These are phyloP conservation scores for Chelonoidis abingdonii DNA, from an alignment of 2,113 vertebrate species.

Conservation along the genomic window DNA sequence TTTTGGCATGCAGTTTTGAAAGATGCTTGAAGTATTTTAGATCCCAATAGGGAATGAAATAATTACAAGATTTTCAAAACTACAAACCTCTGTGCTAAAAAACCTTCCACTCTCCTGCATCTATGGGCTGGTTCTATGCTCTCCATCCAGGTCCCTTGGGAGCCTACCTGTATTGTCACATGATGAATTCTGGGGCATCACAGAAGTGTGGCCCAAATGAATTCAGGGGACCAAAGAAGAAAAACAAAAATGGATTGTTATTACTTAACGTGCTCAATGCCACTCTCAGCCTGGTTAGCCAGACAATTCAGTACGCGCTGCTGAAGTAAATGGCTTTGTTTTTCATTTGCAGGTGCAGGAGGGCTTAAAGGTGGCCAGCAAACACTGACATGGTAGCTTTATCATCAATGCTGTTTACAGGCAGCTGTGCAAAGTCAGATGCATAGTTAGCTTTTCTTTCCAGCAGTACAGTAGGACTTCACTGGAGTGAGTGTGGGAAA, in stretches of 20 bases:
- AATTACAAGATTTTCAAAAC: neutral
- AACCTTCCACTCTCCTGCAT: neutral
- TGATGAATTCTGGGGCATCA: neutral
- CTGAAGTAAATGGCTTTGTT: slow-evolving; percentile 16
- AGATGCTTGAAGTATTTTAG: neutral
- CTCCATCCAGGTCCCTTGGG: neutral
- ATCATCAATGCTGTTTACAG: slow-evolving; percentile 34
- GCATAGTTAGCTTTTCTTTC: slow-evolving; percentile 20
- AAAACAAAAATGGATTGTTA: neutral
- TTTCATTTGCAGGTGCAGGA: slow-evolving; percentile 40
- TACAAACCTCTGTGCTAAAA: neutral
- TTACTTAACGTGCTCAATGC: neutral
- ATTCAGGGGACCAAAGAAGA: neutral
- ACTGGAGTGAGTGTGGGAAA: neutral
- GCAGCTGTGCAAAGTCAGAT: slow-evolving; percentile 27
- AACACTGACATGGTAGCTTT: slow-evolving; percentile 19
- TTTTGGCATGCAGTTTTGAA: neutral
- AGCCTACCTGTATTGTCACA: slow-evolving; percentile 19
- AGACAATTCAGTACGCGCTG: slow-evolving; percentile 1
- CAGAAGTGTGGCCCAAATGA: neutral
- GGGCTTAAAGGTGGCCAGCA: slow-evolving; percentile 35
- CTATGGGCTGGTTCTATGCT: neutral
- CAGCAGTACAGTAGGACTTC: slow-evolving; percentile 21
- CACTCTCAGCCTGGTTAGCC: neutral
- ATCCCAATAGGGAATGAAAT: slow-evolving; percentile 11